A percentile compares a stretch with the other conserved stretches of the same genome.
Conservation (phyloP, 2,888 invertebrate genomes). For the Rhagonycha lutea region DNA sequence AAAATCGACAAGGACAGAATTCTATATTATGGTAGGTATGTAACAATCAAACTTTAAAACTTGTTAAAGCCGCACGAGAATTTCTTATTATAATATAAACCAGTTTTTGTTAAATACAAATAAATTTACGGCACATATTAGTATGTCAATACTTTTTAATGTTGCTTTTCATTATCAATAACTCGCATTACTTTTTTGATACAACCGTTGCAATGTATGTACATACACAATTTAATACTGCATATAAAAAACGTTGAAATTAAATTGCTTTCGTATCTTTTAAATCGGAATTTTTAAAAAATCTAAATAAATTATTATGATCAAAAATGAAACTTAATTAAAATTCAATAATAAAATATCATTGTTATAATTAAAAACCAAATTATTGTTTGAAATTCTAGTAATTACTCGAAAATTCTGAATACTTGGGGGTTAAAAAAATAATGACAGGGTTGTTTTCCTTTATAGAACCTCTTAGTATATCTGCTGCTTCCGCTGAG, state of each 20-base stretch:
- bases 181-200: neutral
- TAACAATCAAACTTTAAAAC: neutral
- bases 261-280: too few species aligned
- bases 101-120: neutral
- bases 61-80: neutral
- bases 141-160: neutral
- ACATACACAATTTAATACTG: too few species aligned
- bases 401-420: too few species aligned
- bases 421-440: too few species aligned
- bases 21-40: neutral
- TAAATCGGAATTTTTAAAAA: too few species aligned
- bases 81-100: neutral
- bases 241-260: too few species aligned
- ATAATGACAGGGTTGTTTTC: neutral
- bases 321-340: too few species aligned
- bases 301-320: too few species aligned
- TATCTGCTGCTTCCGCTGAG: neutral
- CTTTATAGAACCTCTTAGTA: neutral
- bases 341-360: too few species aligned
- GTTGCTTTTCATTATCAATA: neutral
- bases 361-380: too few species aligned
- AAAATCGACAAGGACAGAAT: neutral
- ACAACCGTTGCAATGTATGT: neutral
- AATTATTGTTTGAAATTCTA: too few species aligned
- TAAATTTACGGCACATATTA: neutral